phyloP scores from a whole-genome alignment of 2,797 vertebrate genomes.

The Xenopus petersii region DNA sequence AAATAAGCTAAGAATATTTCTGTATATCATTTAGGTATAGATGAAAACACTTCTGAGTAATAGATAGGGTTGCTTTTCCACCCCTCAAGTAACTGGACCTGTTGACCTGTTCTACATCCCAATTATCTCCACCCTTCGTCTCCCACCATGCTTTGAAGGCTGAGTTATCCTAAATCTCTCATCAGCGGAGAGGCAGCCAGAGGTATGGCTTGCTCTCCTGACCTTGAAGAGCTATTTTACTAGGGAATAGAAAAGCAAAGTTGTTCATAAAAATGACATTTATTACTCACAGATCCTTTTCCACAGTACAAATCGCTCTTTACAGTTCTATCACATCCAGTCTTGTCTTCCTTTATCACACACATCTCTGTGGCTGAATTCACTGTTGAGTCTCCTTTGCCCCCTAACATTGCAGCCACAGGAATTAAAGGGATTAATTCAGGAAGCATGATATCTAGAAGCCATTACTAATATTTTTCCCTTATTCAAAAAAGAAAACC shows the following conservation, averaged over 20 bases:
- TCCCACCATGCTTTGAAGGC: slow-evolving; percentile 2
- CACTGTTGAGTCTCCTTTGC: neutral
- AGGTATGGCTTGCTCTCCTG: slow-evolving; percentile 56
- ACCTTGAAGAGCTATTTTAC: slow-evolving; percentile 68
- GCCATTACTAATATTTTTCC: too few species aligned
- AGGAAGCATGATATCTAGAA: neutral
- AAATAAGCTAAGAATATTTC: too few species aligned
- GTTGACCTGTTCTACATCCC: neutral
- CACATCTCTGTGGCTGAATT: neutral
- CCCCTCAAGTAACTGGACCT: slow-evolving; percentile 3
- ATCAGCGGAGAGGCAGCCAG: slow-evolving; percentile 35
- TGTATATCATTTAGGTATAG: neutral
- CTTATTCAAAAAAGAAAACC: too few species aligned
- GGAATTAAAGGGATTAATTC: neutral
- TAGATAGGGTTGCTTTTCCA: neutral
- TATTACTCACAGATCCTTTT: slow-evolving; percentile 61
- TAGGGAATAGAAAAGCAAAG: slow-evolving; percentile 58
- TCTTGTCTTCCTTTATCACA: slow-evolving; percentile 45
- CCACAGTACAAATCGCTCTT: slow-evolving; percentile 55
- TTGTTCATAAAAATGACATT: slow-evolving; percentile 72
- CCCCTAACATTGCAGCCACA: neutral
- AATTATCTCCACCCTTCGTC: neutral
- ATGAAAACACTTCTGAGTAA: neutral
- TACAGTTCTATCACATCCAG: slow-evolving; percentile 64
- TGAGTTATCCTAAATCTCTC: slow-evolving; percentile 22